A percentile compares a stretch with the other conserved stretches of the same genome.
These are phyloP conservation scores for Augochlora pura DNA, from an alignment of 1,140 invertebrate genomes.

Conservation along the genomic window DNA sequence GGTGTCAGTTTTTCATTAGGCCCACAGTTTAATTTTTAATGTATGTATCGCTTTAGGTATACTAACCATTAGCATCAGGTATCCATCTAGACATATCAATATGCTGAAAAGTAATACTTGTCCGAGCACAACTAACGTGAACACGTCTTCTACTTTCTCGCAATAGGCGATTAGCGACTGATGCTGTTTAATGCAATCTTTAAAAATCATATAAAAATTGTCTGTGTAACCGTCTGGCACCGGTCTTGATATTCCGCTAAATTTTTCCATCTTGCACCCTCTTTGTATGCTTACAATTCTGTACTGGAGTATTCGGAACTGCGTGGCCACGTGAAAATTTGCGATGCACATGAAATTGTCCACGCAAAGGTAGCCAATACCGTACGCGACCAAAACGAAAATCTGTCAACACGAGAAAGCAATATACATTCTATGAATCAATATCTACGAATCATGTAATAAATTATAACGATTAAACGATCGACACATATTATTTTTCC, in stretches of 20 bases:
- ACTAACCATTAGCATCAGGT: conserved; percentile 56
- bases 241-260: not conserved
- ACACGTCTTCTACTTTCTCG: conserved; percentile 41
- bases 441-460: too few relatives aligned
- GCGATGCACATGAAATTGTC: conserved; percentile 62
- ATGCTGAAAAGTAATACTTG: conserved; percentile 53
- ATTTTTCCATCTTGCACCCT: not conserved
- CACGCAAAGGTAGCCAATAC: conserved; percentile 59
- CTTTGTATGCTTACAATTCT: not conserved
- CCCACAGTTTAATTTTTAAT: too few relatives aligned
- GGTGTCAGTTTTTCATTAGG: too few relatives aligned
- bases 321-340: conserved; percentile 53
- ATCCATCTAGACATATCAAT: conserved; percentile 54
- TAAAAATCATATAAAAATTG: not conserved
- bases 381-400: conserved; percentile 42
- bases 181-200: conserved; percentile 43
- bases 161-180: conserved; percentile 44
- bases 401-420: conserved; percentile 27
- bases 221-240: too few relatives aligned
- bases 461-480: too few relatives aligned
- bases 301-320: conserved; percentile 59
- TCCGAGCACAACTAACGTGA: conserved; percentile 28
- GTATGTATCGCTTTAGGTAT: too few relatives aligned
- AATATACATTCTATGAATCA: too few relatives aligned
- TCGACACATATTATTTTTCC: too few relatives aligned